Conservation (phyloP, 1,140 invertebrate genomes). For the Drosophila grimshawi region DNA sequence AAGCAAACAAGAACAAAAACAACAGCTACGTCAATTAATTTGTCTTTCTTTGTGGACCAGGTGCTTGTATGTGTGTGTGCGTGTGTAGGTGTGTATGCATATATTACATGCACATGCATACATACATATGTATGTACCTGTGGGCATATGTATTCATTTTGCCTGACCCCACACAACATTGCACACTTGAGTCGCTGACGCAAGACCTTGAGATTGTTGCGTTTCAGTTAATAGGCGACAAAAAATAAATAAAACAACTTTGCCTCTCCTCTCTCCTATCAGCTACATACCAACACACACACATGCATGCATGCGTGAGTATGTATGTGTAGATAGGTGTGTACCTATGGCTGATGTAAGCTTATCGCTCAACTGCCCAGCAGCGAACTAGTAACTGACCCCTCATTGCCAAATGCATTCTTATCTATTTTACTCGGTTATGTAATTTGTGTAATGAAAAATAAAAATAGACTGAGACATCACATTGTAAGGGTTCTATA, state of each 20-base stretch:
- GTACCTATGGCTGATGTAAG: not conserved
- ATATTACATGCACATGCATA: not conserved
- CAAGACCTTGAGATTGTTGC: constrained; percentile 65
- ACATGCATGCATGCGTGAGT: not conserved
- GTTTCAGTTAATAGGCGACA: not conserved
- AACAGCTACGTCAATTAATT: not conserved
- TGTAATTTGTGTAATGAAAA: too few species aligned
- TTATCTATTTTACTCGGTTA: too few species aligned
- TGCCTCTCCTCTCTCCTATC: not conserved
- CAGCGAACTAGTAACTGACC: not conserved
- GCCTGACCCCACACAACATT: constrained; percentile 80
- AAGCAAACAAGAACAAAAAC: not conserved
- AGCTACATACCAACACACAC: not conserved
- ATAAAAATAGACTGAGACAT: too few species aligned
- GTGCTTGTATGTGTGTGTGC: not conserved
- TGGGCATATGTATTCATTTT: constrained; percentile 23
- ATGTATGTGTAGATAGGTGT: not conserved
- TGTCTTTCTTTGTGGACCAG: not conserved
- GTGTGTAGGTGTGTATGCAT: not conserved
- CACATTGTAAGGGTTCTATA: too few species aligned
- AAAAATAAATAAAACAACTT: not conserved
- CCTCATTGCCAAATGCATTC: too few species aligned
- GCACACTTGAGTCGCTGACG: constrained; percentile 50
- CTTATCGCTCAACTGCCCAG: not conserved
- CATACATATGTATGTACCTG: not conserved